A percentile compares a stretch with the other conserved stretches of the same genome.
Conservation (phyloP, 2,888 invertebrate species). For the Phortica okadai region DNA sequence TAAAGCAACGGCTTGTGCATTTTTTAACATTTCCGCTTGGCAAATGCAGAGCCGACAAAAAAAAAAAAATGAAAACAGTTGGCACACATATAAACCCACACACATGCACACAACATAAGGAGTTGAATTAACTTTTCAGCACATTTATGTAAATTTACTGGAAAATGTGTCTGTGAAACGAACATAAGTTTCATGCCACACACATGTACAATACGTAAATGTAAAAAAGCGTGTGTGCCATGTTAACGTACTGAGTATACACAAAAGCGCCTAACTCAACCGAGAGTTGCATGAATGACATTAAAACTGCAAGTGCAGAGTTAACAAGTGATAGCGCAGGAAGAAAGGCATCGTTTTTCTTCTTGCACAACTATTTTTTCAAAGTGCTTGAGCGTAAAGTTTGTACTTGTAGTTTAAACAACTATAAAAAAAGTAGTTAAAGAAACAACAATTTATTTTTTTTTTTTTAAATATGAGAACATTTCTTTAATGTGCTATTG, state of each 20-base stretch:
- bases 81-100: background rate
- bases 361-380: background rate
- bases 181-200: conserved; percentile 19
- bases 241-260: background rate
- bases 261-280: background rate
- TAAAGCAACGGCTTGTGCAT: conserved; percentile 29
- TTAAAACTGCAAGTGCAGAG: conserved; percentile 1
- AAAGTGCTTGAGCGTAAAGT: background rate
- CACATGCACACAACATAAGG: background rate
- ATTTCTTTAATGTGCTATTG: background rate
- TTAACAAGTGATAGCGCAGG: background rate
- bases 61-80: background rate
- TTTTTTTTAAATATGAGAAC: no score
- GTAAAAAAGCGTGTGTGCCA: background rate
- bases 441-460: no score
- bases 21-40: conserved; percentile 32
- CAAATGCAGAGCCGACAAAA: conserved; percentile 7
- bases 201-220: conserved; percentile 2
- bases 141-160: conserved; percentile 29
- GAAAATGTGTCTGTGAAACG: conserved; percentile 23
- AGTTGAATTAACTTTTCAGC: conserved; percentile 31
- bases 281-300: background rate
- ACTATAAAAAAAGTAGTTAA: no score
- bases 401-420: background rate
- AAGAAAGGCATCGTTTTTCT: background rate